Percentiles rank a stretch among this genome's conserved stretches.
Evolutionary conservation across 2,113 vertebrate genomes (phyloP).

Genomic region (Lepidothrix coronata): DNA sequence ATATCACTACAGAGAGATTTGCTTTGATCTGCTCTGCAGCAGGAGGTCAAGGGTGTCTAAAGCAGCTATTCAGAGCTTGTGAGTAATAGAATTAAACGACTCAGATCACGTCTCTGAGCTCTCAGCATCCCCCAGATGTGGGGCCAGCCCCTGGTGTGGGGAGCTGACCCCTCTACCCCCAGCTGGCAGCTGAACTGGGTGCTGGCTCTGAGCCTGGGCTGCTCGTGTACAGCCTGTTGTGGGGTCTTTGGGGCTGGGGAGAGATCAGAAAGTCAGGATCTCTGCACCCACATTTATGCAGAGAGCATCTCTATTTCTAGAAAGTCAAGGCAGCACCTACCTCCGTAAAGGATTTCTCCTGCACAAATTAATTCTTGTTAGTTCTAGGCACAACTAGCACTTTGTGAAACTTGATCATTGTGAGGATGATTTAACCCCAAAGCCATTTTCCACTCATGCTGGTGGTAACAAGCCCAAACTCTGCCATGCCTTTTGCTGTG

Average conservation of each 20-base stretch:
- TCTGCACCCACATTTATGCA: accelerated
- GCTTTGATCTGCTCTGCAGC: constrained; percentile 35
- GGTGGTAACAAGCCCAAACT: neutral
- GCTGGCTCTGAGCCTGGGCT: neutral
- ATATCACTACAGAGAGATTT: neutral
- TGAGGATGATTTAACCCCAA: neutral
- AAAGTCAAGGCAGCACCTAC: neutral
- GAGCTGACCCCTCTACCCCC: accelerated
- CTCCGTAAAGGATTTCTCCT: neutral
- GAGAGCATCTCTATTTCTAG: neutral
- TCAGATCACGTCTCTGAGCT: neutral
- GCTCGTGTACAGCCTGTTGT: accelerated
- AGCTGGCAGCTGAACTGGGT: accelerated
- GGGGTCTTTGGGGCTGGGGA: neutral
- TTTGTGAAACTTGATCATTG: neutral
- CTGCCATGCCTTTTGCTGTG: neutral
- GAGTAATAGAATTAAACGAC: neutral
- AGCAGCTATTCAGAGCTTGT: constrained; percentile 27
- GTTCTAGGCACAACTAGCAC: neutral
- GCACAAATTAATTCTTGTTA: neutral
- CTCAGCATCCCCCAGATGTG: neutral
- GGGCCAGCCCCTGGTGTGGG: neutral
- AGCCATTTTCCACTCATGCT: neutral
- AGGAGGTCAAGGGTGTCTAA: constrained; percentile 47
- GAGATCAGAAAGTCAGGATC: neutral